These are phyloP conservation scores for Heliothis peltigera DNA, from an alignment of 2,888 invertebrate genomes.

Conservation along the genomic window DNA sequence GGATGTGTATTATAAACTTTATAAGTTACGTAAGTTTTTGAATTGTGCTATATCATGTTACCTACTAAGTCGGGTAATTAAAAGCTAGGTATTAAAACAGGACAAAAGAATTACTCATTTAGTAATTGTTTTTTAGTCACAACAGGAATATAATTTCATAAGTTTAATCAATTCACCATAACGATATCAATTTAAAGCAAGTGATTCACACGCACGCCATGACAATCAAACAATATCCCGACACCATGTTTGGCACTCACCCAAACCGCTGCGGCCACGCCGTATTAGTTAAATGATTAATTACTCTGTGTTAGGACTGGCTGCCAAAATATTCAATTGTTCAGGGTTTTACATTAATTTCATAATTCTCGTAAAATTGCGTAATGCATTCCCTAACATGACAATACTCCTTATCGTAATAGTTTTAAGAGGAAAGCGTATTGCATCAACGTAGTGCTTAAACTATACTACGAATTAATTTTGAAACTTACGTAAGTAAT, in stretches of 20 bases:
- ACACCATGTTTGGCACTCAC: conserved; percentile 17
- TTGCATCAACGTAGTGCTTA: too few species aligned
- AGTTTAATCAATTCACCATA: too few species aligned
- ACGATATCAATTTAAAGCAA: too few species aligned
- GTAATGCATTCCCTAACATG: neutral
- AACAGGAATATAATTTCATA: too few species aligned
- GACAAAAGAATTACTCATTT: too few species aligned
- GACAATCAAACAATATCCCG: neutral
- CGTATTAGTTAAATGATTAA: conserved; percentile 24
- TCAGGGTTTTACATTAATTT: neutral
- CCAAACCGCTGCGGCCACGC: conserved; percentile 24
- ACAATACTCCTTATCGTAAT: too few species aligned
- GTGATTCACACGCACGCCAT: neutral
- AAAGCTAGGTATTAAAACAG: too few species aligned
- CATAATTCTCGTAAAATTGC: neutral
- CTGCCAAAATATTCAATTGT: conserved; percentile 15
- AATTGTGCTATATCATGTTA: too few species aligned
- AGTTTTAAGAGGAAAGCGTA: too few species aligned
- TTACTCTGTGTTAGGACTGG: neutral
- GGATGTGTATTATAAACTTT: neutral
- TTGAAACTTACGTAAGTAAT: too few species aligned
- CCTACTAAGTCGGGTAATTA: neutral
- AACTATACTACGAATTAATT: too few species aligned
- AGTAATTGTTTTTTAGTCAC: too few species aligned
- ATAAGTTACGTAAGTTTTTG: neutral